phyloP scores from a whole-genome alignment of 2,888 invertebrate genomes.

The Chironomus riparius region DNA sequence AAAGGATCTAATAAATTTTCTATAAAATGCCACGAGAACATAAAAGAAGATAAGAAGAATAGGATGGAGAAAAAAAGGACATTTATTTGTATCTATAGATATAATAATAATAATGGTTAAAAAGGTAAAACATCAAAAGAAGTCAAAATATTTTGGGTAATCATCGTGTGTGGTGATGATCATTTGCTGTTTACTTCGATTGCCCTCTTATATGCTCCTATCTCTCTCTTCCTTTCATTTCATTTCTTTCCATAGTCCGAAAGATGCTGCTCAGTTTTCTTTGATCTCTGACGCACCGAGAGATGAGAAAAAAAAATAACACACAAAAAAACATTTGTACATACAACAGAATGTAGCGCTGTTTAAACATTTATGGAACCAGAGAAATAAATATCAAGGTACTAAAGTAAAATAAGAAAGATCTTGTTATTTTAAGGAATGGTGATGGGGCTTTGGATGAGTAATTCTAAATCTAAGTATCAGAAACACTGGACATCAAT shows the following conservation, averaged over 20 bases:
- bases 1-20: slow-evolving; percentile 22
- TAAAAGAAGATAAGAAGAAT: background rate
- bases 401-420: too few relatives aligned
- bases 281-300: background rate
- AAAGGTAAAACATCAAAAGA: slow-evolving; percentile 26
- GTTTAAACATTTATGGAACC: slow-evolving; percentile 25
- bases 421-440: background rate
- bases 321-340: background rate
- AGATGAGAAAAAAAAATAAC: background rate
- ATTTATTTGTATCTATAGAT: background rate
- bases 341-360: background rate
- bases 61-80: slow-evolving; percentile 19
- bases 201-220: slow-evolving; percentile 16
- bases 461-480: too few relatives aligned
- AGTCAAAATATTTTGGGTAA: slow-evolving; percentile 28
- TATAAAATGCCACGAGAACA: slow-evolving; percentile 3
- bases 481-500: too few relatives aligned
- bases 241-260: slow-evolving; percentile 6
- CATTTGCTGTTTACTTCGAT: slow-evolving; percentile 22
- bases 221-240: background rate
- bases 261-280: background rate
- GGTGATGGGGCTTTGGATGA: too few relatives aligned
- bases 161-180: slow-evolving; percentile 27
- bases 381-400: background rate
- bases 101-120: background rate